phyloP scores from a whole-genome alignment of 2,797 vertebrate genomes.

The Tympanoctomys barrerae region DNA sequence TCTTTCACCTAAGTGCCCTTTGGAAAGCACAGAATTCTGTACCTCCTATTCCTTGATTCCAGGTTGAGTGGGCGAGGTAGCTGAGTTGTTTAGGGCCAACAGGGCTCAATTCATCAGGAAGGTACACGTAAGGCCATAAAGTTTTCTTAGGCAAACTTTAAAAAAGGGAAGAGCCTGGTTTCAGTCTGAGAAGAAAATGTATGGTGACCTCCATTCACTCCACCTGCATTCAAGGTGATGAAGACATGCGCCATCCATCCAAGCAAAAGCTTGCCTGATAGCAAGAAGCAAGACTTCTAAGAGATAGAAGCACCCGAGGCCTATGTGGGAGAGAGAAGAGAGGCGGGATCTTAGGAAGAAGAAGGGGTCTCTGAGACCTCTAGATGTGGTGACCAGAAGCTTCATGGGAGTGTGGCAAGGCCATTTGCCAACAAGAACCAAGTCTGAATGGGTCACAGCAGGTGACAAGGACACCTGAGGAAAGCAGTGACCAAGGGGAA shows the following conservation, averaged over 20 bases:
- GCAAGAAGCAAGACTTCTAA: slow-evolving; percentile 7
- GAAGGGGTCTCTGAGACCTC: not conserved
- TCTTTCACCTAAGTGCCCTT: not conserved
- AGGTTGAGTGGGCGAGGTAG: not conserved
- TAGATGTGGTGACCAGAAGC: not conserved
- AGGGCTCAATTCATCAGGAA: not conserved
- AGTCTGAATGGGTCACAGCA: not conserved
- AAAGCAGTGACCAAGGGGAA: not conserved
- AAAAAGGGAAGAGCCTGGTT: not conserved
- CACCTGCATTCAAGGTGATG: not conserved
- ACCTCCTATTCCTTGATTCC: not conserved
- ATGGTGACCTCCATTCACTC: not conserved
- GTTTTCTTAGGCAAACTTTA: not conserved
- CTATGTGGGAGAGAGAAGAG: not conserved
- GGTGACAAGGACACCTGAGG: not conserved
- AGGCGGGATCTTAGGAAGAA: not conserved
- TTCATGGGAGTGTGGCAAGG: fast-evolving
- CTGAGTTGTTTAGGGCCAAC: not conserved
- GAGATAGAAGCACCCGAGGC: not conserved
- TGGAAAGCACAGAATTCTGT: not conserved
- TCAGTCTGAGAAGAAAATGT: not conserved
- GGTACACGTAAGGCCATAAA: not conserved
- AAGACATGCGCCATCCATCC: not conserved
- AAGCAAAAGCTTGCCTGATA: not conserved
- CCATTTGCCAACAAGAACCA: not conserved